Base-by-base conservation (phyloP, 1,140 invertebrate species). In the Drosophila ananassae region DNA sequence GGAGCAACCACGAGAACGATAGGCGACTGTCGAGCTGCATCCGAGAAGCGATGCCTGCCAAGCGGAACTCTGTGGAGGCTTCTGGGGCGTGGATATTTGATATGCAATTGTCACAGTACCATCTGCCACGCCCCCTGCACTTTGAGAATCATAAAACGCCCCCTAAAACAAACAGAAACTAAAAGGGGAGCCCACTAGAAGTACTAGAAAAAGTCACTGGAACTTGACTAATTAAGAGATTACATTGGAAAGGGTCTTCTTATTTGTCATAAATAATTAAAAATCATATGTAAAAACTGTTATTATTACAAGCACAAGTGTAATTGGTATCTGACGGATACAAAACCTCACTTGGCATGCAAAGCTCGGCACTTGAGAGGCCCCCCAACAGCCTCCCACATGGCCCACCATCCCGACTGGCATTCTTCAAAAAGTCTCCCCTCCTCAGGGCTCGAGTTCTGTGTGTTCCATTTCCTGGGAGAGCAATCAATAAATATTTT, bases 401-500 rank as follows among this genome's bases (percentile, higher is more conserved):
- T 41, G 25, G 12, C 17, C 34, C 13, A 28, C 32, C 32, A 51
- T 63, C 62, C 44, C 66, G 68, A 68, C 56, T 69, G 66, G 66
- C 66, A 77, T 81, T 80, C 78, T 63, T 63, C 54, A 63, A 66
- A 61, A 50, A 71, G 34, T 24, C 34, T 51, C 64, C 37, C 73
- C 55, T 37, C 58, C 37, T 30, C 25, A 56, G 17, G 17, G 56
- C 32, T 63, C 21, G 21, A 21, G 4, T 46, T 46, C 17, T 17
- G 7, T 41, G 24, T 57, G 13, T 30, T 53, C 50, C 60, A 52
- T 57, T 56, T 67, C 41, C 57, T 59, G 48, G 55, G 47, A 39
- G 63, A 54, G 68, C 57, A 80, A 84, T 85, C 78, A 75, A 85
- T 85, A 82, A 82, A 87, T 82, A 87, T 72, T 77, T 56, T 67